Evolutionary conservation across 1,140 invertebrate species (phyloP), one percentile per base, ranked within the genome.

Genomic region (Forficula auricularia): DNA sequence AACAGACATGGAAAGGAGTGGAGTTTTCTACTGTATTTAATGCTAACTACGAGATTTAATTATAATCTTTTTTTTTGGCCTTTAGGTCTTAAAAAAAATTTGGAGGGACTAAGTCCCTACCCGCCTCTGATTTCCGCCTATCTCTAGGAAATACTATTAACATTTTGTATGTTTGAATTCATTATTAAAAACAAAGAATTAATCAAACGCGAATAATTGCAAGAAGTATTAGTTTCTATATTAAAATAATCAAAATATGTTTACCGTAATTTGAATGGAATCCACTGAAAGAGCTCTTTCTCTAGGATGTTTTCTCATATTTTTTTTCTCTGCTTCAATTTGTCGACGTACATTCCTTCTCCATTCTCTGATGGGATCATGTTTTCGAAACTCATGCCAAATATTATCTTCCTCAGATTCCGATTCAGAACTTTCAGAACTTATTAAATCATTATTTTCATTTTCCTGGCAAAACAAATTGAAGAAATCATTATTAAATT

Each of bases 311-410:
- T 57, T 56, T 48, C 46, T 54, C 54, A 64, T 48, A 49, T 54
- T 55, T 50, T 52, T 65, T 50, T 60, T 54, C 52, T 62, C 57
- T 47, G 58, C 59, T 54, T 64, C 57, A 41, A 59, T 52, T 51
- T 58, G 59, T 19, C 57, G 48, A 42, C 57, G 54, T 38, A 57
- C 53, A 51, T 64, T 56, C 41, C 58, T 61, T 54, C 60, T 61
- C 64, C 62, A 67, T 50, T 63, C 51, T 18, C 39, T 43, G 1
- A 44, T 42, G 0, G 56, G 52, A 13, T 35, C 34, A 13, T 33
- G 15, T 31, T 37, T 6, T 18, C 4, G 40, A 20, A 31, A 22
- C 18, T 16, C 13, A 37, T 38, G n/a, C 42, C 35, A 43, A n/a
- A 49, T 19, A 19, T 33, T 38, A 7, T 7, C 13, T 2, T 12